Evolutionary conservation across 2,797 vertebrate species (phyloP).

Genomic region (Kryptopterus vitreolus): DNA sequence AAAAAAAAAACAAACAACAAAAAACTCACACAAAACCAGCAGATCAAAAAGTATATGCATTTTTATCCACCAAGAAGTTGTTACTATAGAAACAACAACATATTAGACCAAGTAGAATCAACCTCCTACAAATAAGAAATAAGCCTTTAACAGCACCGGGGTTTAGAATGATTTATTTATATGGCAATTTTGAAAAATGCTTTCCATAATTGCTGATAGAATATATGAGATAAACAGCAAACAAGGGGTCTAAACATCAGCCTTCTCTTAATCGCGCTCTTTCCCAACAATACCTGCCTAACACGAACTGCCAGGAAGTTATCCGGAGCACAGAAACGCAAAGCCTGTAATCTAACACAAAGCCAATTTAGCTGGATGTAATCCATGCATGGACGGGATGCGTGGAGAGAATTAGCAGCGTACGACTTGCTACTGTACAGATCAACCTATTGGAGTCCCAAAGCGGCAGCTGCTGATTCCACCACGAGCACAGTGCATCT

Average conservation of each 20-base stretch:
- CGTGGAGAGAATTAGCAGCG: conserved; percentile 42
- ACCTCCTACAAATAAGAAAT: not conserved
- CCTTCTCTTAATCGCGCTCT: not conserved
- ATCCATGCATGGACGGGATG: conserved; percentile 38
- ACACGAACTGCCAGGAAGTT: conserved; percentile 27
- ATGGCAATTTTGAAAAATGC: not conserved
- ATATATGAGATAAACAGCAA: not conserved
- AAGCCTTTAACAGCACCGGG: not conserved
- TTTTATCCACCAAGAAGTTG: not conserved
- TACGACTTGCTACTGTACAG: conserved; percentile 24
- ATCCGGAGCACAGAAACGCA: conserved; percentile 41
- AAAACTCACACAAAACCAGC: not conserved
- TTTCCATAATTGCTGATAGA: not conserved
- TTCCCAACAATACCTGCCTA: conserved; percentile 28
- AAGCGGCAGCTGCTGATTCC: conserved; percentile 35
- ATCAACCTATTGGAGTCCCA: conserved; percentile 44
- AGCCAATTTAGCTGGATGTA: conserved; percentile 54
- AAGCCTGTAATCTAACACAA: conserved; percentile 50
- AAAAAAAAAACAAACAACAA: too few relatives aligned
- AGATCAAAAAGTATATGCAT: not conserved
- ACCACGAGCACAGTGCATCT: not conserved
- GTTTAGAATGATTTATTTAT: not conserved
- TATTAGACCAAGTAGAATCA: not conserved
- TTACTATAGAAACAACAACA: not conserved
- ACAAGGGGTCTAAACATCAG: not conserved